Percentiles rank a stretch among this genome's conserved stretches.
Evolutionary conservation across 2,797 vertebrate species (phyloP).

Genomic region (Prunella strophiata): DNA sequence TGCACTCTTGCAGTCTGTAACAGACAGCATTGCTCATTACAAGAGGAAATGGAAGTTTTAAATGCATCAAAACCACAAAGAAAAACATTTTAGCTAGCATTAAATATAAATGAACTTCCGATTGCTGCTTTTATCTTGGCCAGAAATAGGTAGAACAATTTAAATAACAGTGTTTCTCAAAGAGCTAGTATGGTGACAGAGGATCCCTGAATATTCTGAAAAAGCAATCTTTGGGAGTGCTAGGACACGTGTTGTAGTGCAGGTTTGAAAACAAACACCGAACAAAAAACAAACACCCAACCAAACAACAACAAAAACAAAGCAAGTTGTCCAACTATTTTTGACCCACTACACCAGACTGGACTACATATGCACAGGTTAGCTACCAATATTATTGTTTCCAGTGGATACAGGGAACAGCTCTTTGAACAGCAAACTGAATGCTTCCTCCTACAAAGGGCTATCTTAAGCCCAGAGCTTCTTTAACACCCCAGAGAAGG

Average conservation of each 20-base stretch:
- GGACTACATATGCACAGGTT: background rate
- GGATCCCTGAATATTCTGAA: background rate
- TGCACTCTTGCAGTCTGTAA: background rate
- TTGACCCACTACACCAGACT: background rate
- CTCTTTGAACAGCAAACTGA: background rate
- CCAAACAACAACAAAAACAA: background rate
- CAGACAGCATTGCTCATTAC: background rate
- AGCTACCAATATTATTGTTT: background rate
- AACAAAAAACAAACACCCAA: background rate
- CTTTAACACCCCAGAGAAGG: background rate
- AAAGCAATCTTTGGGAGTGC: background rate
- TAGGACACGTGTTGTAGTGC: background rate
- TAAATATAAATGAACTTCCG: slow-evolving; percentile 41
- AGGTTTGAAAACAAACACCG: background rate
- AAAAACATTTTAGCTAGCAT: background rate
- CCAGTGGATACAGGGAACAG: background rate
- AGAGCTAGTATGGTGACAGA: background rate
- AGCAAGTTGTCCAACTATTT: background rate
- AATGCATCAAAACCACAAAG: slow-evolving; percentile 18
- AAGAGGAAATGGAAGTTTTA: background rate
- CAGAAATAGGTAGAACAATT: slow-evolving; percentile 9
- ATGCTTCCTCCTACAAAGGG: background rate
- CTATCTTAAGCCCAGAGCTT: slow-evolving; percentile 6
- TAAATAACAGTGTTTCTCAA: background rate
- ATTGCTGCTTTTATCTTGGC: slow-evolving; percentile 24